phyloP scores from a whole-genome alignment of 2,113 vertebrate genomes.

The Gallinago media region DNA sequence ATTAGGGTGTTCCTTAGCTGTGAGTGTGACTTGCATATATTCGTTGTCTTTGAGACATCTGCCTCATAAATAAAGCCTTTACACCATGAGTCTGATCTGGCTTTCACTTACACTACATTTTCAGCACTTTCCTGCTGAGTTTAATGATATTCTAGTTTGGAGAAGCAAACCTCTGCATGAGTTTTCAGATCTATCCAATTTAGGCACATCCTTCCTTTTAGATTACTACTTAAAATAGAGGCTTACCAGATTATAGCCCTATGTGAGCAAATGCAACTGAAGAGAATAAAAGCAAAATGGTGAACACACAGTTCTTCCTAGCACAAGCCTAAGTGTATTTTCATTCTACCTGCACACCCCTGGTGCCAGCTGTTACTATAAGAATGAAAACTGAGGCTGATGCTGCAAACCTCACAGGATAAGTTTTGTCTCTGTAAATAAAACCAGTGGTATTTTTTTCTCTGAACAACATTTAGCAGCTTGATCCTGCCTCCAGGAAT shows the following conservation, averaged over 20 bases:
- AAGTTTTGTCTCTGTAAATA: neutral
- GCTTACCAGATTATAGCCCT: neutral
- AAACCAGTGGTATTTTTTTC: neutral
- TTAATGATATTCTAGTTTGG: neutral
- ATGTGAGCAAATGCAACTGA: neutral
- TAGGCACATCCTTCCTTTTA: neutral
- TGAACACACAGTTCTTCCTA: neutral
- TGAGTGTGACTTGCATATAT: neutral
- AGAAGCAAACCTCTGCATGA: neutral
- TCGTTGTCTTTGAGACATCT: neutral
- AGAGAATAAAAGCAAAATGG: neutral
- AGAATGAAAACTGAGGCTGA: neutral
- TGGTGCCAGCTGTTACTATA: neutral
- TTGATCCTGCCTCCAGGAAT: neutral
- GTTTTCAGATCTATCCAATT: neutral
- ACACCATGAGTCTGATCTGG: fast-evolving
- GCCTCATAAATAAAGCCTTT: neutral
- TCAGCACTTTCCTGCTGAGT: neutral
- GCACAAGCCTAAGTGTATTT: neutral
- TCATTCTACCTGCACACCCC: neutral
- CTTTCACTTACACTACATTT: neutral
- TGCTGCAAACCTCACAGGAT: neutral
- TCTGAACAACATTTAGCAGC: neutral
- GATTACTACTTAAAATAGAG: neutral
- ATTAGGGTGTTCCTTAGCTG: neutral